Evolutionary conservation across 1,140 invertebrate species (phyloP).

Genomic region (Trissolcus basalis): DNA sequence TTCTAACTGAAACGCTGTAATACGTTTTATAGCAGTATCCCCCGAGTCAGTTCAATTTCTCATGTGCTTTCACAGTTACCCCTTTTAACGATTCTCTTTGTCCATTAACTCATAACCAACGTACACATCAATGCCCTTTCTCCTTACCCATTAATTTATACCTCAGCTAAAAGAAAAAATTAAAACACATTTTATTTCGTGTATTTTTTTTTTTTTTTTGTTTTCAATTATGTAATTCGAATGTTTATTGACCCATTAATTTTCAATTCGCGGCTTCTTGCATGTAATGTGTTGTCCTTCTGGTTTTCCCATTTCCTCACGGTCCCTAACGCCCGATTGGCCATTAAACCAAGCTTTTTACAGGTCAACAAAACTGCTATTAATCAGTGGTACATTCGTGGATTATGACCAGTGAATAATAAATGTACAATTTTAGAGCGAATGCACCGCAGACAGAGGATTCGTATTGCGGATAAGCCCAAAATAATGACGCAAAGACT

Average conservation of each 20-base stretch:
- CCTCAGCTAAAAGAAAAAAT: not conserved
- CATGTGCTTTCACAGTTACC: slow-evolving; percentile 29
- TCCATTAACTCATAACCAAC: slow-evolving; percentile 27
- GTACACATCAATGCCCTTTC: slow-evolving; percentile 4
- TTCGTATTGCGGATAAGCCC: slow-evolving; percentile 33
- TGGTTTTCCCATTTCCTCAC: not conserved
- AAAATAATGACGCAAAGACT: slow-evolving; percentile 13
- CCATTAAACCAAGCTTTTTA: slow-evolving; percentile 74
- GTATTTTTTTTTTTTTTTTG: too few relatives aligned
- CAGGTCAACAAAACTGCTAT: slow-evolving; percentile 68
- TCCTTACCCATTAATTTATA: slow-evolving; percentile 10
- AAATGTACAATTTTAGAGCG: slow-evolving; percentile 51
- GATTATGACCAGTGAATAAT: slow-evolving; percentile 42
- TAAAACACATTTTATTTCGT: too few relatives aligned
- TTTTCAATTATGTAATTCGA: too few relatives aligned
- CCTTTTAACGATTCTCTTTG: slow-evolving; percentile 14
- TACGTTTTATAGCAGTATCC: slow-evolving; percentile 45
- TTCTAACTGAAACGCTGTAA: slow-evolving; percentile 26
- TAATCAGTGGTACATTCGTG: slow-evolving; percentile 43
- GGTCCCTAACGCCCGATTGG: slow-evolving; percentile 58
- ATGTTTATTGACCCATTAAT: too few relatives aligned
- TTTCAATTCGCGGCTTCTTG: not conserved
- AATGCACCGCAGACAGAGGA: slow-evolving; percentile 46
- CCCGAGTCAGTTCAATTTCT: slow-evolving; percentile 53
- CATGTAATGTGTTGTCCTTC: not conserved